Percentiles rank a stretch among this genome's conserved stretches.
These are phyloP conservation scores for Motacilla tschutschensis DNA, from an alignment of 2,113 vertebrate species.

Conservation along the genomic window DNA sequence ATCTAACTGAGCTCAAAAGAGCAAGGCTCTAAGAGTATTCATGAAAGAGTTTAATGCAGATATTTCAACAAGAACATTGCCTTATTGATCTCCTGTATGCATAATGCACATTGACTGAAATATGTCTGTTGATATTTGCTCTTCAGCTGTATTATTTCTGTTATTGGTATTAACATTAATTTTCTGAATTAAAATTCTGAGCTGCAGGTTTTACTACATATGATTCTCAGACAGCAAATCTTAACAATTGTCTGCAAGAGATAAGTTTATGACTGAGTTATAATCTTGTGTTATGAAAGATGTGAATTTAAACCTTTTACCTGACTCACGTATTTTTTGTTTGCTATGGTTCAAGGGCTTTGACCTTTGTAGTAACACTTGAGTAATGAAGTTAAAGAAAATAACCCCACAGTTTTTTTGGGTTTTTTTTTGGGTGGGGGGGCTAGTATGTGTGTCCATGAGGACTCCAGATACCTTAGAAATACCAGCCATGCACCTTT, in stretches of 20 bases:
- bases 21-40: background rate
- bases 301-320: background rate
- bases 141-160: background rate
- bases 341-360: background rate
- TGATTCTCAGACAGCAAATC: background rate
- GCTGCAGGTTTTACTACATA: background rate
- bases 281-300: background rate
- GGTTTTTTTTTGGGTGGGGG: accelerated
- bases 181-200: background rate
- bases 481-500: background rate
- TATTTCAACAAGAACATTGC: background rate
- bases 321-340: background rate
- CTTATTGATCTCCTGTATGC: background rate
- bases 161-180: background rate
- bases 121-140: background rate
- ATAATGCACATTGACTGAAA: background rate
- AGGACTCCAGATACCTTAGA: background rate
- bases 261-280: background rate
- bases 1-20: background rate
- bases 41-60: background rate
- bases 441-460: too few relatives aligned
- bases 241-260: background rate
- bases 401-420: background rate
- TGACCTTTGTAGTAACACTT: background rate
- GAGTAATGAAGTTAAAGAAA: background rate